Percentiles rank a stretch among this genome's conserved stretches.
Conservation (phyloP, 2,888 invertebrate species). For the Ceramica pisi region DNA sequence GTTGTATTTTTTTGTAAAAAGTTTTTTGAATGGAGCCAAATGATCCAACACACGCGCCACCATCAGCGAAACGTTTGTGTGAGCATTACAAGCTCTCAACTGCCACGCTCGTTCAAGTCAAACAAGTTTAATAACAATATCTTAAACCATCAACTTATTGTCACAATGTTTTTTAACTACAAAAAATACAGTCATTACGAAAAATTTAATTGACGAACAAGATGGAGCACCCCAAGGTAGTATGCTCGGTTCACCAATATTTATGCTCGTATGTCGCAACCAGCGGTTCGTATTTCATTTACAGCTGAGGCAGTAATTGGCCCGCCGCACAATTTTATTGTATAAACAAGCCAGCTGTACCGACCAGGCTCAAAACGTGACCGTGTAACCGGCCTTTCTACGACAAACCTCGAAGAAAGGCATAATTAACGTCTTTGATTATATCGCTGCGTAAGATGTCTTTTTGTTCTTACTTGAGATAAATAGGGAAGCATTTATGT, state of each 20-base stretch:
- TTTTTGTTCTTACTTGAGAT: conserved; percentile 18
- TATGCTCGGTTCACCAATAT: conserved; percentile 23
- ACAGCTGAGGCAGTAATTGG: conserved; percentile 74
- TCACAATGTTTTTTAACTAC: background rate
- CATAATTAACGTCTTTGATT: conserved; percentile 61
- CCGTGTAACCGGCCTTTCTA: conserved; percentile 48
- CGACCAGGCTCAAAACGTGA: conserved; percentile 68
- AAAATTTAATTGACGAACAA: background rate
- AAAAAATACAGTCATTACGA: background rate
- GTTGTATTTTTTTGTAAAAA: too few relatives aligned
- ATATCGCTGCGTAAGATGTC: conserved; percentile 40
- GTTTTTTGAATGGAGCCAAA: too few relatives aligned
- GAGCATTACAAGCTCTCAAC: too few relatives aligned
- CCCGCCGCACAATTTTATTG: conserved; percentile 67
- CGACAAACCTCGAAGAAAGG: conserved; percentile 38
- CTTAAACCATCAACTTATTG: too few relatives aligned
- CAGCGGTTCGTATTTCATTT: conserved; percentile 55
- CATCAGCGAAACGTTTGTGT: too few relatives aligned
- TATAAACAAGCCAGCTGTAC: conserved; percentile 59
- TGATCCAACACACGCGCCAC: too few relatives aligned
- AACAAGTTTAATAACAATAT: too few relatives aligned
- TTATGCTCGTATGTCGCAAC: conserved; percentile 37
- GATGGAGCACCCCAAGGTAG: conserved; percentile 18
- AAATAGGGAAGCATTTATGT: conserved; percentile 10
- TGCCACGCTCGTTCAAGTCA: too few relatives aligned